Evolutionary conservation across 1,140 invertebrate genomes (phyloP).

Genomic region (Drosophila ananassae): DNA sequence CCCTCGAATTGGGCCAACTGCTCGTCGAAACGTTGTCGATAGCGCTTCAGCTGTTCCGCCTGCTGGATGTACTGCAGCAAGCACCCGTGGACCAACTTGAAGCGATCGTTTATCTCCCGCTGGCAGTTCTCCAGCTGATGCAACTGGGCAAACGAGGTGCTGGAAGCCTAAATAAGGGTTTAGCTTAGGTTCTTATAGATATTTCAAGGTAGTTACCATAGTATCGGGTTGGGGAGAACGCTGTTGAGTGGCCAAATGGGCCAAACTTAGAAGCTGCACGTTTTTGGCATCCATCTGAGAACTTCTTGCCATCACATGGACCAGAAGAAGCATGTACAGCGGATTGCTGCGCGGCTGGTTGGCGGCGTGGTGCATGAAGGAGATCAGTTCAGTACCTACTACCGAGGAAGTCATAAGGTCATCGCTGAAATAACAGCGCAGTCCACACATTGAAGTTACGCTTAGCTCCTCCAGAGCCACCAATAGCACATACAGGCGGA

Average conservation of each 20-base stretch:
- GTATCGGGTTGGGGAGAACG: background rate
- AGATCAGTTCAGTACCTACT: conserved; percentile 26
- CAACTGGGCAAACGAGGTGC: background rate
- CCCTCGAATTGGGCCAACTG: conserved; percentile 29
- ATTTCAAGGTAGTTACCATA: conserved; percentile 1
- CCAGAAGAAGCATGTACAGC: conserved; percentile 31
- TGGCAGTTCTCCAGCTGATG: conserved; percentile 21
- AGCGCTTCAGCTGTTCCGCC: conserved; percentile 37
- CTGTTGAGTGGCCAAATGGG: conserved; percentile 34
- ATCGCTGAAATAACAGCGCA: conserved; percentile 41
- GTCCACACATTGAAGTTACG: conserved; percentile 13
- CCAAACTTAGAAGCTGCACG: conserved; percentile 35
- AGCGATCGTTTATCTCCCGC: conserved; percentile 32
- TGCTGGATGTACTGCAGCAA: conserved; percentile 36
- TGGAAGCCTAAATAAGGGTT: background rate
- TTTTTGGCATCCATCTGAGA: conserved; percentile 33
- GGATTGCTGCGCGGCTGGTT: conserved; percentile 6
- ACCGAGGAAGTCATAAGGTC: conserved; percentile 25
- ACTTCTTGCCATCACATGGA: conserved; percentile 27
- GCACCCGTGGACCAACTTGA: conserved; percentile 25
- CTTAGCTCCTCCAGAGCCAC: conserved; percentile 48
- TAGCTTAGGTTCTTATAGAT: background rate
- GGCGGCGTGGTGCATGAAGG: conserved; percentile 29
- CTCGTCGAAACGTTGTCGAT: conserved; percentile 15
- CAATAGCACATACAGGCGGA: conserved; percentile 39